Percentiles rank a stretch among this genome's conserved stretches.
Evolutionary conservation across 2,113 vertebrate species (phyloP).

Genomic region (Rhagologus leucostigma): DNA sequence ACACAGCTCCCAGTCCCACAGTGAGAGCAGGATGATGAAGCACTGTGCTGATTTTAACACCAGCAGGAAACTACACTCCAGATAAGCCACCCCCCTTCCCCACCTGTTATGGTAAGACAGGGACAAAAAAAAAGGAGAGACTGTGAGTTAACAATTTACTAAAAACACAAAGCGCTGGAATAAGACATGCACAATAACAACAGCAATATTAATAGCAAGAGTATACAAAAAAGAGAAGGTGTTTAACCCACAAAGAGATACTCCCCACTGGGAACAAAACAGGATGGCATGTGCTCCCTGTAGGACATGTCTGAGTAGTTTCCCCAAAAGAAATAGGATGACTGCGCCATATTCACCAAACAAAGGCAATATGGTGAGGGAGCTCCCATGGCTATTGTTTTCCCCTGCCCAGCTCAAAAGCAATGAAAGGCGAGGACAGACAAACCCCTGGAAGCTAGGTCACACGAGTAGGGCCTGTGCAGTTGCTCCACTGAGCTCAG

Average conservation of each 20-base stretch:
- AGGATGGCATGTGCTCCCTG: not conserved
- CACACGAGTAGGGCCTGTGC: rapidly evolving
- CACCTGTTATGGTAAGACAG: rapidly evolving
- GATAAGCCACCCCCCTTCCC: not conserved
- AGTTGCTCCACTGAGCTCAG: not conserved
- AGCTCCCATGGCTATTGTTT: not conserved
- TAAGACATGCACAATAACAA: not conserved
- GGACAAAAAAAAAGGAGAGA: not conserved
- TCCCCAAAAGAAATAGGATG: not conserved
- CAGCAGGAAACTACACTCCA: not conserved
- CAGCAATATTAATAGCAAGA: not conserved
- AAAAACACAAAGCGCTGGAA: not conserved
- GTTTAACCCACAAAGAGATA: not conserved
- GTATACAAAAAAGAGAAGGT: not conserved
- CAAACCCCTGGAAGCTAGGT: not conserved
- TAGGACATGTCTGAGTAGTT: not conserved
- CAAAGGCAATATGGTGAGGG: not conserved
- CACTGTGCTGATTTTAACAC: not conserved
- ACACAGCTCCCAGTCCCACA: rapidly evolving
- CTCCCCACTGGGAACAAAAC: not conserved
- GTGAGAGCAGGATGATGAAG: not conserved
- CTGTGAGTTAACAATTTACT: not conserved
- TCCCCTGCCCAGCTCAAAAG: not conserved
- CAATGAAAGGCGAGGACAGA: not conserved
- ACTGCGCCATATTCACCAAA: rapidly evolving